Base-by-base conservation (phyloP, 1,140 invertebrate genomes). In the Berghia stephanieae region DNA sequence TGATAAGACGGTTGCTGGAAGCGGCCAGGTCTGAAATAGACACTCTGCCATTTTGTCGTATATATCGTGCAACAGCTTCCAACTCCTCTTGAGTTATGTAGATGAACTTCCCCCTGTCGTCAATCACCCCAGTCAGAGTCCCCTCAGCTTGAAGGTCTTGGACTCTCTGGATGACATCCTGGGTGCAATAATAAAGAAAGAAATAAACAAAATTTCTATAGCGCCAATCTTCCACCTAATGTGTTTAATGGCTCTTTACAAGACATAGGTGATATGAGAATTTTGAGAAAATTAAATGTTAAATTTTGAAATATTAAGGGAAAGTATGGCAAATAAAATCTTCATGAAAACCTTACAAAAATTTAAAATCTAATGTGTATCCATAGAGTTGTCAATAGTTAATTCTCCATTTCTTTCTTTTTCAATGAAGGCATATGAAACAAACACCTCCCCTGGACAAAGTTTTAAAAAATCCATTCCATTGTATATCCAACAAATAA, bases 71-170 rank as follows among this genome's bases (percentile, higher is more conserved):
- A 8, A 99, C 96, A 79, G 94, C 93, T 83, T 95, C 92, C 67
- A 99, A 90, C 89, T 99, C 98, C 46, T 94, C 93, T 82, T 94
- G 92, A 0, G 97, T 96, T 52, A 99, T 96, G 86, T 97, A 99
- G 84, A 99, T 99, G 87, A 99, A 99, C 90, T 99, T 99, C 36
- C 98, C 98, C 82, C 98, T 92, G 88, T 99, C 98, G 88, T 99
- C 98, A 83, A 99, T 96, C 3, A 99, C 98, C 18, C 98, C 98
- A 84, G 90, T 88, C 63, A 93, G 81, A 49, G 82, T 75, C 52
- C 94, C 96, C 81, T 94, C 93, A 6, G 92, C 90, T 84, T 97
- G 94, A 40, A 99, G 91, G 63, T 94, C 93, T 79, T 96, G 93
- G 73, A 99, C 94, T 80, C 97, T 92, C 73, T 91, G 84, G 43